A percentile compares a stretch with the other conserved stretches of the same genome.
phyloP scores from a whole-genome alignment of 1,140 invertebrate genomes.

The Drosophila chauvacae region DNA sequence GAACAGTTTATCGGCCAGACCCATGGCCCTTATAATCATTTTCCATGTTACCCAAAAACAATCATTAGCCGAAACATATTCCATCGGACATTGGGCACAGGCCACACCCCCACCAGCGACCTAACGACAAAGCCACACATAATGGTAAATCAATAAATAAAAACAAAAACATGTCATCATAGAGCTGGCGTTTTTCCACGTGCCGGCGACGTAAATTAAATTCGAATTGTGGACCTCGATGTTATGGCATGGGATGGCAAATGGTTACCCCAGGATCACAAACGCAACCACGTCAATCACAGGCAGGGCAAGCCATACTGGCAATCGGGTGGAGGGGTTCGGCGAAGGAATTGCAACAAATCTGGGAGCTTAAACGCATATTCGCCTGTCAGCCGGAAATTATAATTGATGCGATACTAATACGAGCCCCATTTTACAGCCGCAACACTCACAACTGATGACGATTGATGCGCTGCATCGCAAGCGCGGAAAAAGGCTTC shows the following conservation, averaged over 20 bases:
- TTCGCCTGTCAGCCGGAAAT: slow-evolving; percentile 72
- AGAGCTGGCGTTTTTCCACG: slow-evolving; percentile 19
- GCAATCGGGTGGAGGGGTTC: slow-evolving; percentile 18
- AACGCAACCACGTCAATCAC: slow-evolving; percentile 32
- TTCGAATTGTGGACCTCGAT: slow-evolving; percentile 45
- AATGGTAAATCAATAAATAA: slow-evolving; percentile 74
- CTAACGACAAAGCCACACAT: slow-evolving; percentile 38
- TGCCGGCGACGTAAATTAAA: slow-evolving; percentile 48
- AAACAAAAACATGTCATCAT: slow-evolving; percentile 27
- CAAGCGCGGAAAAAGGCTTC: slow-evolving; percentile 68
- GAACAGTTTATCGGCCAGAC: slow-evolving; percentile 4
- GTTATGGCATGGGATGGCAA: slow-evolving; percentile 29
- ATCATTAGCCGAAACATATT: slow-evolving; percentile 65
- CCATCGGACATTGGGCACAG: slow-evolving; percentile 15
- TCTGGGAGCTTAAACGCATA: slow-evolving; percentile 58
- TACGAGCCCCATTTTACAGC: slow-evolving; percentile 53
- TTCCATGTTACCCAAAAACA: slow-evolving; percentile 23
- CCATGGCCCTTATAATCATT: slow-evolving; percentile 25
- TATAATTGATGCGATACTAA: slow-evolving; percentile 82
- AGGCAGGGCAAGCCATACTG: background rate
- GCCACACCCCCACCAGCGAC: slow-evolving; percentile 36
- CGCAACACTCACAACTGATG: slow-evolving; percentile 60
- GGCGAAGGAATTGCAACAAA: slow-evolving; percentile 59
- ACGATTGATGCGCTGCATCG: slow-evolving; percentile 77
- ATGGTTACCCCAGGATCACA: slow-evolving; percentile 30